phyloP scores from a whole-genome alignment of 1,140 invertebrate genomes.

The Pararge aegeria region DNA sequence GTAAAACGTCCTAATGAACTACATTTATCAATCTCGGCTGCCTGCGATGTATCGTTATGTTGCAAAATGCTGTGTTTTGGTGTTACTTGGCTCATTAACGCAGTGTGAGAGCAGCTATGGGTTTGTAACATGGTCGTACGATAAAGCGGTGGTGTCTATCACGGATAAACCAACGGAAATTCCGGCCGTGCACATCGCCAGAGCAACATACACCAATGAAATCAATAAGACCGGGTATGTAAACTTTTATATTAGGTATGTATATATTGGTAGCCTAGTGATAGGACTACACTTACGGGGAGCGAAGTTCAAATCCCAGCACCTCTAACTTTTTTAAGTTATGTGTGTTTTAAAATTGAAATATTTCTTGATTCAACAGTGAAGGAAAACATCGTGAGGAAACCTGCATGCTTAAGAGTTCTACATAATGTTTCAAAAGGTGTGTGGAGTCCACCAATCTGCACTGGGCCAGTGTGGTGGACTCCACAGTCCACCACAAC shows the following conservation, averaged over 20 bases:
- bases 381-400: no score
- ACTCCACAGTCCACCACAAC: no score
- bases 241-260: neutral
- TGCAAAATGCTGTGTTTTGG: constrained; percentile 21
- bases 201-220: constrained; percentile 59
- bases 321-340: no score
- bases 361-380: no score
- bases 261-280: neutral
- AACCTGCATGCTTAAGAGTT: no score
- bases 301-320: no score
- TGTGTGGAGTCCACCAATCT: no score
- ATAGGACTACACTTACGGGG: no score
- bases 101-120: constrained; percentile 52
- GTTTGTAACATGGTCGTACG: constrained; percentile 40
- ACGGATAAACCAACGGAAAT: constrained; percentile 46
- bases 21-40: neutral
- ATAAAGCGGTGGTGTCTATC: constrained; percentile 33
- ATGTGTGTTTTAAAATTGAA: no score
- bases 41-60: neutral
- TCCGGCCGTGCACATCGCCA: constrained; percentile 46
- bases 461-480: no score
- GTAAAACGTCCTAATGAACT: no score
- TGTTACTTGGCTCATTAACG: constrained; percentile 30
- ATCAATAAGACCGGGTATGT: constrained; percentile 61
- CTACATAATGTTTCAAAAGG: no score